phyloP scores from a whole-genome alignment of 1,140 invertebrate species.

The Dendrolimus kikuchii region DNA sequence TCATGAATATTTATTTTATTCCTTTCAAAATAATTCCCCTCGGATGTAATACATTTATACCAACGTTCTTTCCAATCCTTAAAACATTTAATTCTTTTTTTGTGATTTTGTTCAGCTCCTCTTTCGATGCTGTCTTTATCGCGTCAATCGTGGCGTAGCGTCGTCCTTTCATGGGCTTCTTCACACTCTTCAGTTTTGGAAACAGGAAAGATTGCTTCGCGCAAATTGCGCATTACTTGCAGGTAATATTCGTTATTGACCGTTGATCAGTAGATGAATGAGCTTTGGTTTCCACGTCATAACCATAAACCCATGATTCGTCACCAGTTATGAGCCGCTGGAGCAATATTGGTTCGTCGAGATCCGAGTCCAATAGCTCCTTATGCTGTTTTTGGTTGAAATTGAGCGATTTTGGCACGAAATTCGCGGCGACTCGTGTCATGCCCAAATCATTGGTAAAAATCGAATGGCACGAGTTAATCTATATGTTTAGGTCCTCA shows the following conservation, averaged over 20 bases:
- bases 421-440: not conserved
- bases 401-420: not conserved
- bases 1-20: too few relatives aligned
- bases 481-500: slow-evolving; percentile 15
- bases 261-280: not conserved
- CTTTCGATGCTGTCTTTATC: slow-evolving; percentile 9
- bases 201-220: slow-evolving; percentile 10
- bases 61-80: not conserved
- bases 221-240: slow-evolving; percentile 4
- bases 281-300: slow-evolving; percentile 18
- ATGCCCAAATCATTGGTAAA: slow-evolving; percentile 1
- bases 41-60: not conserved
- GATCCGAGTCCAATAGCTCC: slow-evolving; percentile 26
- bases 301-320: slow-evolving; percentile 33
- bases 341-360: slow-evolving; percentile 28
- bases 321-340: slow-evolving; percentile 34
- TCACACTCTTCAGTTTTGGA: slow-evolving; percentile 11
- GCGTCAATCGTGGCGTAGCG: slow-evolving; percentile 14
- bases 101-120: slow-evolving; percentile 12
- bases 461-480: slow-evolving; percentile 2
- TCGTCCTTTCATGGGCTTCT: slow-evolving; percentile 17
- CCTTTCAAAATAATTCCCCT: too few relatives aligned
- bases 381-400: slow-evolving; percentile 4
- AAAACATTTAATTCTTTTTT: slow-evolving; percentile 6
- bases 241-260: slow-evolving; percentile 3